A percentile compares a stretch with the other conserved stretches of the same genome.
Conservation (phyloP, 1,140 invertebrate genomes). For the Drosophila parvula region DNA sequence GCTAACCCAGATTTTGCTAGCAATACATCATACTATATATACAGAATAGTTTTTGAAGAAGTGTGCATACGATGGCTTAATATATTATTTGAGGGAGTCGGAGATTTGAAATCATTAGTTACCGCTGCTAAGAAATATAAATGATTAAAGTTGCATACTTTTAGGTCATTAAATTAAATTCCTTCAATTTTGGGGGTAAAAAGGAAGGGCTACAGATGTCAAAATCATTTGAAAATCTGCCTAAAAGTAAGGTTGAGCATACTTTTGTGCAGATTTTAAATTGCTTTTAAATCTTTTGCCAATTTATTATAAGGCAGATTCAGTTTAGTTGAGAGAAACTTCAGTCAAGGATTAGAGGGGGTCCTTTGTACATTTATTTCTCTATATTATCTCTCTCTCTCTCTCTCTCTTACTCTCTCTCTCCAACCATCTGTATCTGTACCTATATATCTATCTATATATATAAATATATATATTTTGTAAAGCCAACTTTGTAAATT, state of each 20-base stretch:
- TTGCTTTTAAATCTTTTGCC: neutral
- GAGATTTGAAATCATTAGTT: neutral
- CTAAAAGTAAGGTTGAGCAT: neutral
- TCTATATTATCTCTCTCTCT: conserved; percentile 7
- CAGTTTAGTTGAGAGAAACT: conserved; percentile 8
- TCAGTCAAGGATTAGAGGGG: conserved; percentile 3
- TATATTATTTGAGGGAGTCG: neutral
- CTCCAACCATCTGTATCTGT: conserved; percentile 18
- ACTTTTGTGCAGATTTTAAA: neutral
- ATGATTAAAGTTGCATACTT: neutral
- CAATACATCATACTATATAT: conserved; percentile 5
- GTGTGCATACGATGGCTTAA: neutral
- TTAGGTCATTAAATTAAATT: too few relatives aligned
- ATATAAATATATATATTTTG: conserved; percentile 10
- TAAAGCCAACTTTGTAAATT: conserved; percentile 45
- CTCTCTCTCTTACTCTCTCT: neutral
- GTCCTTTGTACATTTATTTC: conserved; percentile 28
- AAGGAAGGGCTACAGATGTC: neutral
- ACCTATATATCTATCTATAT: conserved; percentile 3
- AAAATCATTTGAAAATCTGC: neutral
- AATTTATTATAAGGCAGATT: neutral
- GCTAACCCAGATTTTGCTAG: conserved; percentile 16
- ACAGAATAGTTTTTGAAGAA: conserved; percentile 12
- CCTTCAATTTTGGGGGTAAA: neutral
- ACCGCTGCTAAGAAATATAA: neutral